A percentile compares a stretch with the other conserved stretches of the same genome.
phyloP scores from a whole-genome alignment of 1,140 invertebrate genomes.

The Halotydeus destructor region DNA sequence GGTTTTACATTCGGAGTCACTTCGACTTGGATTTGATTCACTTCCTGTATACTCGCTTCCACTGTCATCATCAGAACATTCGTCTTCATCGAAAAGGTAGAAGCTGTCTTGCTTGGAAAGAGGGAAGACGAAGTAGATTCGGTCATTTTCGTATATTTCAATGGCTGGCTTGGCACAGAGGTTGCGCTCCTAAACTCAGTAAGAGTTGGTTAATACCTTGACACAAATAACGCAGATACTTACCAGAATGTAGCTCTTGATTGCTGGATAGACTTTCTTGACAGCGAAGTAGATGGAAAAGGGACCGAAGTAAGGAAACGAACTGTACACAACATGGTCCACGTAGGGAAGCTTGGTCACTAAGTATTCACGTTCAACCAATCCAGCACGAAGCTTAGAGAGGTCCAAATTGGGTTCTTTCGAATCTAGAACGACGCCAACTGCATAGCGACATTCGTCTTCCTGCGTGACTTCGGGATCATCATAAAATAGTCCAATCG shows the following conservation, averaged over 20 bases:
- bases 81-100: too few species aligned
- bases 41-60: too few species aligned
- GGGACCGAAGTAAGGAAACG: slow-evolving; percentile 26
- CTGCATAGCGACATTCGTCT: slow-evolving; percentile 6
- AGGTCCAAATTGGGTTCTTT: too few species aligned
- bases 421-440: slow-evolving; percentile 1
- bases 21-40: too few species aligned
- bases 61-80: too few species aligned
- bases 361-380: not conserved
- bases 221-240: slow-evolving; percentile 1
- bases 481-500: not conserved
- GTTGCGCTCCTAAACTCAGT: slow-evolving; percentile 23
- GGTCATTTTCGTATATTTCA: slow-evolving; percentile 25
- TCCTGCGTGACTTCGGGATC: not conserved
- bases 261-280: slow-evolving; percentile 25
- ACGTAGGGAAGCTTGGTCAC: slow-evolving; percentile 23
- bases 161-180: slow-evolving; percentile 29
- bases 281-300: slow-evolving; percentile 28
- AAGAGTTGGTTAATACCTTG: not conserved
- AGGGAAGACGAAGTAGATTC: slow-evolving; percentile 26
- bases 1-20: too few species aligned
- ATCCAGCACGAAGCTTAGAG: too few species aligned
- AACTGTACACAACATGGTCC: slow-evolving; percentile 25
- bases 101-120: slow-evolving; percentile 26
- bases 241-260: slow-evolving; percentile 25